These are phyloP conservation scores for Porphyrio hochstetteri DNA, from an alignment of 2,113 vertebrate genomes.

Conservation along the genomic window DNA sequence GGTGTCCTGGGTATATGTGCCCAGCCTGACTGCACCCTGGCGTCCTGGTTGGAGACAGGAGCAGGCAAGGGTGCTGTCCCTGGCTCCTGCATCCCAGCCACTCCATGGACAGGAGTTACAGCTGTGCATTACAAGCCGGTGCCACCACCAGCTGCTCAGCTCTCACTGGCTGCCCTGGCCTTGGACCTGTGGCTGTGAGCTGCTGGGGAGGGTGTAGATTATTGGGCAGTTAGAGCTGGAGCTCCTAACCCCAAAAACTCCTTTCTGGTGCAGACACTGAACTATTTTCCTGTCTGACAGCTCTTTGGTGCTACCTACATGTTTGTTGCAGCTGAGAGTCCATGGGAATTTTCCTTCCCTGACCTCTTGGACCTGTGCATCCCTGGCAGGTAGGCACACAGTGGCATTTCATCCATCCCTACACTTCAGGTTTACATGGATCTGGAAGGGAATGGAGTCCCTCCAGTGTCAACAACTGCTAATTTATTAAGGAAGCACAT, in stretches of 20 bases:
- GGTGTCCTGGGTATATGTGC: not conserved
- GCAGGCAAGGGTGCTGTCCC: not conserved
- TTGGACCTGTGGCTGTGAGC: fast-evolving
- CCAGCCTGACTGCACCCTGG: not conserved
- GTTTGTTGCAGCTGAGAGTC: not conserved
- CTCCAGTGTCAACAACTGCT: not conserved
- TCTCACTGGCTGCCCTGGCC: not conserved
- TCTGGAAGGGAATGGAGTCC: not conserved
- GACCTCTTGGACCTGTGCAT: not conserved
- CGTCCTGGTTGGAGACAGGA: not conserved
- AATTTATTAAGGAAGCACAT: not conserved
- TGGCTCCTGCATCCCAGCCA: not conserved
- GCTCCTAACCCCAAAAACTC: not conserved
- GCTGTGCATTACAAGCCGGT: not conserved
- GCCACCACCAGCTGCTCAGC: not conserved
- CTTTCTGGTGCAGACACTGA: not conserved
- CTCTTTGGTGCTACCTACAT: not conserved
- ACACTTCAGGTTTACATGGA: not conserved
- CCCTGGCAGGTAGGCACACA: not conserved
- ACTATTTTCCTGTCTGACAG: not conserved
- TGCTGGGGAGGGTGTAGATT: not conserved
- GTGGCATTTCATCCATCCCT: not conserved
- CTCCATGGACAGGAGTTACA: not conserved
- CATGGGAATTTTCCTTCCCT: not conserved
- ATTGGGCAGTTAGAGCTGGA: not conserved